A percentile compares a stretch with the other conserved stretches of the same genome.
Conservation (phyloP, 1,140 invertebrate species). For the Cyclargus thomasi region DNA sequence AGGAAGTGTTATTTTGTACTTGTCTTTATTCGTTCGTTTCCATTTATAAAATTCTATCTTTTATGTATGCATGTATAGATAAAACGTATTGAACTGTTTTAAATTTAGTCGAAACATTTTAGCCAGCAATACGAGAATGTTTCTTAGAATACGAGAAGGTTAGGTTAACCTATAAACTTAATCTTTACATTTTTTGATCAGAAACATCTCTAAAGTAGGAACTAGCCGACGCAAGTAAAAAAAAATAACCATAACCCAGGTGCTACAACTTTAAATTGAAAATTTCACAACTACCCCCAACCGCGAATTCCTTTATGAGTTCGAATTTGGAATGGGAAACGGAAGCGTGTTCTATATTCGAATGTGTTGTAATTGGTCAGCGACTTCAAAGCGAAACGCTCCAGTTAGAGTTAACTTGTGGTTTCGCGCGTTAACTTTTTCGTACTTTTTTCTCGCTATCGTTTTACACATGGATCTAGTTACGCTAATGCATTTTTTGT, state of each 20-base stretch:
- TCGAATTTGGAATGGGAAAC: not conserved
- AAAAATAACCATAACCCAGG: not conserved
- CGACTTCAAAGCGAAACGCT: conserved; percentile 3
- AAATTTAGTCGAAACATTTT: no score
- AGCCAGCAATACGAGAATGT: no score
- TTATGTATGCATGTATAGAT: no score
- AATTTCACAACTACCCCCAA: not conserved
- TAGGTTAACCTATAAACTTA: no score
- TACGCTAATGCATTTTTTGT: not conserved
- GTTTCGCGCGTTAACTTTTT: not conserved
- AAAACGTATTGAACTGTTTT: no score
- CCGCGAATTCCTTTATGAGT: not conserved
- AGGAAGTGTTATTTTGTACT: no score
- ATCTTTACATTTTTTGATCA: no score
- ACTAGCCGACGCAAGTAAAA: no score
- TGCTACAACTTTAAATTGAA: not conserved
- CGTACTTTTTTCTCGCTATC: not conserved
- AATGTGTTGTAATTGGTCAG: conserved; percentile 1
- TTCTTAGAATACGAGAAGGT: no score
- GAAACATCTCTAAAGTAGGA: no score
- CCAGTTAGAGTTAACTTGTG: conserved; percentile 7
- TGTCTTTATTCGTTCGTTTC: no score
- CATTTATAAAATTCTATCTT: no score
- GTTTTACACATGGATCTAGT: not conserved
- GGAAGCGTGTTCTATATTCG: conserved; percentile 7